phyloP scores from a whole-genome alignment of 2,113 vertebrate genomes.

The Trogon surrucura region DNA sequence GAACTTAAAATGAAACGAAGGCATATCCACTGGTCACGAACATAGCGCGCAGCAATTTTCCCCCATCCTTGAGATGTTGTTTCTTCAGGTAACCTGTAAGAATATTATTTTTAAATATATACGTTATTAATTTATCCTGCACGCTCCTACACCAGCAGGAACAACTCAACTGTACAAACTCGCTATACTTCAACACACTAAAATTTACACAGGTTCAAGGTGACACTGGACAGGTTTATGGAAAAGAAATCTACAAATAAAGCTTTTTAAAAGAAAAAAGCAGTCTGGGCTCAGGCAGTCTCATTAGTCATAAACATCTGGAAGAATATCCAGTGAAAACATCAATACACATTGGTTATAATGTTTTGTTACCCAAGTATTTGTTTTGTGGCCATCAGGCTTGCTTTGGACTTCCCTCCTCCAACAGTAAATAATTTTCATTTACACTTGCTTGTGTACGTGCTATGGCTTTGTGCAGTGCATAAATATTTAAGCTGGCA shows the following conservation, averaged over 20 bases:
- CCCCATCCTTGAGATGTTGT: constrained; percentile 85
- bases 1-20: constrained; percentile 78
- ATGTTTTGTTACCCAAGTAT: not conserved
- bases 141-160: not conserved
- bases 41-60: constrained; percentile 80
- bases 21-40: constrained; percentile 90
- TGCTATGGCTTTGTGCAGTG: not conserved
- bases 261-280: not conserved
- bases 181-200: not conserved
- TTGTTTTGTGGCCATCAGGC: not conserved
- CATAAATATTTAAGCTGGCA: not conserved
- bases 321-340: not conserved
- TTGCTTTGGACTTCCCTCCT: not conserved
- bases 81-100: constrained; percentile 72
- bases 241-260: not conserved
- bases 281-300: not conserved
- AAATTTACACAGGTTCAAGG: not conserved
- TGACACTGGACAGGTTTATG: not conserved
- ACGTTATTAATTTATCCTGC: not conserved
- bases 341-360: not conserved
- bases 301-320: not conserved
- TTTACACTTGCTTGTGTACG: not conserved
- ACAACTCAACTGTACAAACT: not conserved
- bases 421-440: not conserved
- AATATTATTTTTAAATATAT: not conserved